Evolutionary conservation across 2,113 vertebrate species (phyloP).

Genomic region (Micronycteris hirsuta): DNA sequence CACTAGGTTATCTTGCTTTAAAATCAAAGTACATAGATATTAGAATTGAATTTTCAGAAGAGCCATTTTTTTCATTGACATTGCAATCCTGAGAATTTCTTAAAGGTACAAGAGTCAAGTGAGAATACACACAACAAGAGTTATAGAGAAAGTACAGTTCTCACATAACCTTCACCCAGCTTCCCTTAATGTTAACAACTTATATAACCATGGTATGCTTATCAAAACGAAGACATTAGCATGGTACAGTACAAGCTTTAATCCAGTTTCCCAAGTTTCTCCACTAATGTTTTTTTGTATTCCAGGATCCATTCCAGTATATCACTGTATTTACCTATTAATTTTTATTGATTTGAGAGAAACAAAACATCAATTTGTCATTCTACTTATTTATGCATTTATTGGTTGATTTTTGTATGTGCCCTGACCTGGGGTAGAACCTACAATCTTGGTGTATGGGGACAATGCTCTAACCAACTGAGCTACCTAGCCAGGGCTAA

Average conservation of each 20-base stretch:
- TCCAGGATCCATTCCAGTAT: background rate
- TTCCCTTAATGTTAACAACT: background rate
- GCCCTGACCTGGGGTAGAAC: too few relatives aligned
- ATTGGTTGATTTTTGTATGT: too few relatives aligned
- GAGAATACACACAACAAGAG: background rate
- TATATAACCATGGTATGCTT: background rate
- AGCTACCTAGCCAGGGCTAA: background rate
- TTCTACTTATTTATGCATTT: too few relatives aligned
- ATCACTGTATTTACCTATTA: background rate
- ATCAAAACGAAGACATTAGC: conserved; percentile 20
- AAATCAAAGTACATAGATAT: background rate
- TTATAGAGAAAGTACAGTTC: background rate
- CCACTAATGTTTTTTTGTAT: background rate
- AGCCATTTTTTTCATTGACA: background rate
- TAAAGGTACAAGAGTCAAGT: background rate
- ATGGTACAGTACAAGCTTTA: background rate
- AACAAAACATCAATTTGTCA: too few relatives aligned
- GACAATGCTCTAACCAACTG: too few relatives aligned
- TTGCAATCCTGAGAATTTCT: background rate
- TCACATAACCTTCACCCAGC: background rate
- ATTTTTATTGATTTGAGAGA: too few relatives aligned
- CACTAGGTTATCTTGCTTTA: background rate
- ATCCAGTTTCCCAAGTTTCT: background rate
- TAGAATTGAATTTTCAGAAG: background rate
- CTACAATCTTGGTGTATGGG: too few relatives aligned